Evolutionary conservation across 1,140 invertebrate genomes (phyloP).

Genomic region (Penaeus vannamei): DNA sequence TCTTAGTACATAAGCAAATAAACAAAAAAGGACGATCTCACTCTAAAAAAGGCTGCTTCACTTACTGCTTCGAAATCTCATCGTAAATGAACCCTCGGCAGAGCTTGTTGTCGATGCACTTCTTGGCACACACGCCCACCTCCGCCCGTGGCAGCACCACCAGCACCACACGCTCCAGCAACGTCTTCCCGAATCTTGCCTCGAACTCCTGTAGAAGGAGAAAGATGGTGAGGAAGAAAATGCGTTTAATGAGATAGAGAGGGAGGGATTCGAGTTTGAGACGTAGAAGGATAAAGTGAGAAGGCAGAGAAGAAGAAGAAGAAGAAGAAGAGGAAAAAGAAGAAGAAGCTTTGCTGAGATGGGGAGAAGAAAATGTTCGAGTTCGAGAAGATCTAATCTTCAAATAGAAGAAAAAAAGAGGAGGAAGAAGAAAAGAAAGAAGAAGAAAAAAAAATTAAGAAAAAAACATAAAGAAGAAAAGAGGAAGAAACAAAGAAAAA

Average conservation of each 20-base stretch:
- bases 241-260: not conserved
- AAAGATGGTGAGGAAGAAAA: not conserved
- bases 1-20: not conserved
- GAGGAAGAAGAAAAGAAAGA: no score
- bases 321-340: no score
- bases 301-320: no score
- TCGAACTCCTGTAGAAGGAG: slow-evolving; percentile 20
- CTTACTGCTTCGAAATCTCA: slow-evolving; percentile 45
- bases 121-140: slow-evolving; percentile 56
- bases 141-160: slow-evolving; percentile 27
- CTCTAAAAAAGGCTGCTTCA: not conserved
- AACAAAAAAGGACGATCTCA: not conserved
- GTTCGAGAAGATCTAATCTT: no score
- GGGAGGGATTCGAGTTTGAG: not conserved
- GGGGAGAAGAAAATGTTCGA: no score
- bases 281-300: not conserved
- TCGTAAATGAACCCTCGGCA: slow-evolving; percentile 54
- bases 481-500: no score
- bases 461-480: no score
- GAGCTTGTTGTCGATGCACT: slow-evolving; percentile 37
- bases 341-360: no score
- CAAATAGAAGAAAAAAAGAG: no score
- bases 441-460: no score
- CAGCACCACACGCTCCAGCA: slow-evolving; percentile 17
- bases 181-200: slow-evolving; percentile 1